These are phyloP conservation scores for Eudemis profundana DNA, from an alignment of 2,888 invertebrate genomes.

Conservation along the genomic window DNA sequence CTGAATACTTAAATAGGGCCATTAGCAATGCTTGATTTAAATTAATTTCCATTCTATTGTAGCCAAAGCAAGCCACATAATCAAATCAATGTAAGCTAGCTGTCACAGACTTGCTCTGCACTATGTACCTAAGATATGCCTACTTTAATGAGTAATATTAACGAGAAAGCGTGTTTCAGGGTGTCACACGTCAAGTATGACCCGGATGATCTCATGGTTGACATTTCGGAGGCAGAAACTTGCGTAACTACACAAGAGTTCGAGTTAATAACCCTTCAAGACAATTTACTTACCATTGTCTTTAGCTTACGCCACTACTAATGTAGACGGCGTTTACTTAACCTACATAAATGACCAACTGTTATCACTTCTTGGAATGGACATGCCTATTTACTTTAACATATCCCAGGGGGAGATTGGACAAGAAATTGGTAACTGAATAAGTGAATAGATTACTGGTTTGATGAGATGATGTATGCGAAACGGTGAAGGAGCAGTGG, in stretches of 20 bases:
- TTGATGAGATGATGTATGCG: constrained; percentile 16
- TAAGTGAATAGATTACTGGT: constrained; percentile 1
- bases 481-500: not conserved
- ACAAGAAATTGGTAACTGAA: not conserved
- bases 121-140: not conserved
- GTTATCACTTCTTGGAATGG: not conserved
- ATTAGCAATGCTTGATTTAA: not conserved
- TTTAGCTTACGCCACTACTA: constrained; percentile 30
- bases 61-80: constrained; percentile 2
- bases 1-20: constrained; percentile 6
- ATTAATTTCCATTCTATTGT: constrained; percentile 8
- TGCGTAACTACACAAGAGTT: constrained; percentile 9
- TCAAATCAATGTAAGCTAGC: not conserved
- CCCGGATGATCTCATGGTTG: constrained; percentile 45
- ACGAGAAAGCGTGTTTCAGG: constrained; percentile 14
- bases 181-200: constrained; percentile 16
- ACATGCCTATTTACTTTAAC: not conserved
- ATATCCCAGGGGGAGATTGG: not conserved
- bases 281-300: constrained; percentile 33
- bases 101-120: not conserved
- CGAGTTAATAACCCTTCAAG: constrained; percentile 14
- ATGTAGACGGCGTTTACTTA: constrained; percentile 22
- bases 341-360: constrained; percentile 34
- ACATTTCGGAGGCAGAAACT: constrained; percentile 39
- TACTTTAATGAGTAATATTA: constrained; percentile 19